These are phyloP conservation scores for Leuciscus idus DNA, from an alignment of 2,113 vertebrate genomes.

Conservation along the genomic window DNA sequence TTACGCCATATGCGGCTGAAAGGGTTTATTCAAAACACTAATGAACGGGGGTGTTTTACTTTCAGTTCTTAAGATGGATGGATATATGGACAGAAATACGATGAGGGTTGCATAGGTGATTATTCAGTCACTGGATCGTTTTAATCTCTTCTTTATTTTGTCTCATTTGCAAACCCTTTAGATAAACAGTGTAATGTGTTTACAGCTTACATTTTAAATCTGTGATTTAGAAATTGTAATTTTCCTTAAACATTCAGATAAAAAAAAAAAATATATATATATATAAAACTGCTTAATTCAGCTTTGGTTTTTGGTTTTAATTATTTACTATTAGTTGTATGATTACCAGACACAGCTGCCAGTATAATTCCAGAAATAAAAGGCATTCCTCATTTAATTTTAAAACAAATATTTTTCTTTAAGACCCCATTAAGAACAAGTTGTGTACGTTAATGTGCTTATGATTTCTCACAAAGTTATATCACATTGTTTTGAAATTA, in stretches of 20 bases:
- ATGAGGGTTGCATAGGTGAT: too few relatives aligned
- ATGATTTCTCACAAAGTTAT: not conserved
- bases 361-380: not conserved
- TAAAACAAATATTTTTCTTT: not conserved
- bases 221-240: too few relatives aligned
- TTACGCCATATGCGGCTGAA: not conserved
- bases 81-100: not conserved
- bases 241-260: too few relatives aligned
- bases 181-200: too few relatives aligned
- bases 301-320: too few relatives aligned
- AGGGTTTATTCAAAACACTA: not conserved
- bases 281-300: too few relatives aligned
- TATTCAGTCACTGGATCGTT: too few relatives aligned
- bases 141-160: not conserved
- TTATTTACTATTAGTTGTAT: too few relatives aligned
- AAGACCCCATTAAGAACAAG: not conserved
- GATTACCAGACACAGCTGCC: too few relatives aligned
- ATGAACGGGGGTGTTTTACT: not conserved
- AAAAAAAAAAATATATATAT: too few relatives aligned
- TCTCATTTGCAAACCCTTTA: not conserved
- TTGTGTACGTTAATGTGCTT: not conserved
- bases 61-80: not conserved
- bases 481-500: not conserved
- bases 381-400: not conserved
- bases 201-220: too few relatives aligned